Evolutionary conservation across 2,888 invertebrate genomes (phyloP).

Genomic region (Hirtodrosophila duncani): DNA sequence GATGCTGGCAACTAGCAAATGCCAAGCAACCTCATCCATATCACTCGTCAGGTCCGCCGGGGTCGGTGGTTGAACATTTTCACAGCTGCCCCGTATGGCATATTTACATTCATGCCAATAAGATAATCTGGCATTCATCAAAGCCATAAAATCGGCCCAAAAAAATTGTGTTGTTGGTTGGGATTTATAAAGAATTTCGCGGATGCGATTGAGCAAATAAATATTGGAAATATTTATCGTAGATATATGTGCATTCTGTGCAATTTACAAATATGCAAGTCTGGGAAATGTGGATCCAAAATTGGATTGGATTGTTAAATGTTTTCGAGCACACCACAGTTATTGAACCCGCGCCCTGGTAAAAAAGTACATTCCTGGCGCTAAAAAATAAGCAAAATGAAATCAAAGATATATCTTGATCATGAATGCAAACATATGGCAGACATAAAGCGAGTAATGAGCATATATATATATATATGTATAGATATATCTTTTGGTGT

Average conservation of each 20-base stretch:
- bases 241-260: constrained; percentile 25
- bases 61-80: too few species aligned
- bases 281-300: constrained; percentile 6
- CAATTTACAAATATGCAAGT: constrained; percentile 43
- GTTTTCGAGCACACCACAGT: constrained; percentile 37
- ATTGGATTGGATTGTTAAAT: constrained; percentile 34
- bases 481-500: constrained; percentile 12
- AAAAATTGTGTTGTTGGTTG: constrained; percentile 10
- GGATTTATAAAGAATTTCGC: constrained; percentile 19
- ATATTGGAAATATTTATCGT: constrained; percentile 34
- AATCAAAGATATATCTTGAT: constrained; percentile 13
- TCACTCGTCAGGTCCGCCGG: too few species aligned
- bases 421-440: constrained; percentile 61
- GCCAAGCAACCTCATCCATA: too few species aligned
- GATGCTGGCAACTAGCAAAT: too few species aligned
- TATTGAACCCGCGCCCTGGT: constrained; percentile 48
- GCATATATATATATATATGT: constrained; percentile 32
- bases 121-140: constrained; percentile 69
- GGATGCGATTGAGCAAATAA: constrained; percentile 48
- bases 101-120: constrained; percentile 57
- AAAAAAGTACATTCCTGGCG: constrained; percentile 9
- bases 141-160: constrained; percentile 51
- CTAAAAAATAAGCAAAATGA: constrained; percentile 4
- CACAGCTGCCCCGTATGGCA: constrained; percentile 24
- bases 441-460: constrained; percentile 42